These are phyloP conservation scores for Cotesia typhae DNA, from an alignment of 1,140 invertebrate genomes.

Conservation along the genomic window DNA sequence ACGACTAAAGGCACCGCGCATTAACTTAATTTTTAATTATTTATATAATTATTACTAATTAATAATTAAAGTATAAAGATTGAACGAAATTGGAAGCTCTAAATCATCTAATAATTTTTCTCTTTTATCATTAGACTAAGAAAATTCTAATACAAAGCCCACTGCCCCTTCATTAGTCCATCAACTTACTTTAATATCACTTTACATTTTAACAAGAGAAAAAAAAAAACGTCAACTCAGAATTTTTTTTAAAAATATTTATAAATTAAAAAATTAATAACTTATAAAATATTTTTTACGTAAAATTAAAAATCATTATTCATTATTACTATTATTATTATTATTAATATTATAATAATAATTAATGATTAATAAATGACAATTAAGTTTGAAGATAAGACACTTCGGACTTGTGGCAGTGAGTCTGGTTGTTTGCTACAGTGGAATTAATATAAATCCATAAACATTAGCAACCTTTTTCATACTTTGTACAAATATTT, in stretches of 20 bases:
- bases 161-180: too few species aligned
- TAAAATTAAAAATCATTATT: background rate
- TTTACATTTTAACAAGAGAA: too few species aligned
- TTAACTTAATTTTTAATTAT: too few species aligned
- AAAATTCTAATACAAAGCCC: too few species aligned
- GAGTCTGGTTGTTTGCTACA: constrained; percentile 1
- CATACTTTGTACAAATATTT: background rate
- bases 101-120: too few species aligned
- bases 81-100: too few species aligned
- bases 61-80: too few species aligned
- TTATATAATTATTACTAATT: too few species aligned
- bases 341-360: constrained; percentile 4
- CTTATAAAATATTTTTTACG: constrained; percentile 7
- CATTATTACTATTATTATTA: background rate
- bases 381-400: constrained; percentile 11
- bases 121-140: too few species aligned
- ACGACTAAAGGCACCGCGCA: too few species aligned
- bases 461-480: background rate
- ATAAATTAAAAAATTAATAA: constrained; percentile 4
- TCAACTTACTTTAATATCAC: too few species aligned
- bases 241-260: background rate
- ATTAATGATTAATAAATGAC: background rate
- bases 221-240: constrained; percentile 26
- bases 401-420: constrained; percentile 15
- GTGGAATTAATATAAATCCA: too few species aligned